Percentiles rank a stretch among this genome's conserved stretches.
Evolutionary conservation across 2,888 invertebrate species (phyloP).

Genomic region (Neuroscelio doddi): DNA sequence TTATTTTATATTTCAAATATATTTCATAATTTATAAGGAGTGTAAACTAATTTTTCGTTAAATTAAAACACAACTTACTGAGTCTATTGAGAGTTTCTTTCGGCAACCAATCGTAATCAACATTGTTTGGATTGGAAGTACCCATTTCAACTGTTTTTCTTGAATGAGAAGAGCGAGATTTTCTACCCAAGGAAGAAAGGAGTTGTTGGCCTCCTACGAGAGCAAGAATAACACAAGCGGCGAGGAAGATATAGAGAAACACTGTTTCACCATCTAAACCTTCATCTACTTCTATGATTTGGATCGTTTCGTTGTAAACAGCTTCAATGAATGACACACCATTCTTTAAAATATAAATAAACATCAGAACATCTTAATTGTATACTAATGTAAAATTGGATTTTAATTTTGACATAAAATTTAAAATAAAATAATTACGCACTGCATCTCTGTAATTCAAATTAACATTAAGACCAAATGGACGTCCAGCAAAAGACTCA

Average conservation of each 20-base stretch:
- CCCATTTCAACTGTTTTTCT: constrained; percentile 88
- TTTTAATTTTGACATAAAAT: too few relatives aligned
- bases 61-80: constrained; percentile 77
- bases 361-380: too few relatives aligned
- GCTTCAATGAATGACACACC: constrained; percentile 85
- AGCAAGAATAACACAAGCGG: constrained; percentile 89
- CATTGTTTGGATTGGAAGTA: constrained; percentile 89
- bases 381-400: background rate
- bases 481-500: constrained; percentile 96
- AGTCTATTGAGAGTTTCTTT: constrained; percentile 88
- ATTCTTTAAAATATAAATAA: constrained; percentile 70
- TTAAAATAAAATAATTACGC: constrained; percentile 37
- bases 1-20: background rate
- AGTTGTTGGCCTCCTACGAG: constrained; percentile 93
- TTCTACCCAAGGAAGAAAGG: constrained; percentile 86
- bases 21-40: background rate
- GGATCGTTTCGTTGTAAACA: constrained; percentile 98
- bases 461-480: constrained; percentile 95
- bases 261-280: constrained; percentile 98
- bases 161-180: constrained; percentile 76
- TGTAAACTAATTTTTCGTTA: constrained; percentile 3
- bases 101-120: constrained; percentile 99
- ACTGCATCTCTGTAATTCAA: constrained; percentile 88
- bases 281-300: constrained; percentile 96
- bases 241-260: constrained; percentile 96